phyloP scores from a whole-genome alignment of 23 tunicate species.

The Phallusia fumigata region DNA sequence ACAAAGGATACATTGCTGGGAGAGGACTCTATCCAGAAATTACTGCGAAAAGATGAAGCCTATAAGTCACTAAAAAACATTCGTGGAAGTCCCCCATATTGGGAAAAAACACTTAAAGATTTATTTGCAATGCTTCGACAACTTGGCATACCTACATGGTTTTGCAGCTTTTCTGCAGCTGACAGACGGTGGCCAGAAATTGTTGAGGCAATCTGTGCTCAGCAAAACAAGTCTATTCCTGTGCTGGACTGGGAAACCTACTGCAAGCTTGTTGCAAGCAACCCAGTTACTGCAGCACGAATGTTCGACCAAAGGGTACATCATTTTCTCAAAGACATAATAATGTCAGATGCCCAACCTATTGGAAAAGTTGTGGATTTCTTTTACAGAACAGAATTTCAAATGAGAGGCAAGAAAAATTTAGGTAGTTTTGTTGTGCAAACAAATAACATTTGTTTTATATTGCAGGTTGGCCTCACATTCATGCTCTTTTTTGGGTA shows the following conservation, averaged over 20 bases:
- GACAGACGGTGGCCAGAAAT: slow-evolving; percentile 34
- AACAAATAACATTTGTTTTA: no score
- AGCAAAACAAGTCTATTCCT: not conserved
- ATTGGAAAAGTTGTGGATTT: no score
- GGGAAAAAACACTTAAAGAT: slow-evolving; percentile 13
- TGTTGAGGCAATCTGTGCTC: slow-evolving; percentile 4
- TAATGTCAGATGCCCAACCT: no score
- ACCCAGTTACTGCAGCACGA: slow-evolving; percentile 10
- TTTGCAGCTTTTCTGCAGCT: slow-evolving; percentile 19
- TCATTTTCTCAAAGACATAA: slow-evolving; percentile 9
- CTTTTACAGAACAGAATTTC: no score
- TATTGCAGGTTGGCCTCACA: slow-evolving; percentile 41
- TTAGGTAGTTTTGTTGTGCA: no score
- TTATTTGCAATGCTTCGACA: slow-evolving; percentile 29
- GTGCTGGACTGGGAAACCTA: not conserved
- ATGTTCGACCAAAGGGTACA: slow-evolving; percentile 31
- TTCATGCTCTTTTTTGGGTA: slow-evolving; percentile 43
- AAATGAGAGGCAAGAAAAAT: no score
- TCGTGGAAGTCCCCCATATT: slow-evolving; percentile 24
- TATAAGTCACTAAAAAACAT: not conserved
- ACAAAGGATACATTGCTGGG: not conserved
- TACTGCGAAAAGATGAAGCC: not conserved
- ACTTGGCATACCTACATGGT: not conserved
- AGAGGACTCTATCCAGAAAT: not conserved
- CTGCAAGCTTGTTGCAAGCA: slow-evolving; percentile 3